A percentile compares a stretch with the other conserved stretches of the same genome.
Evolutionary conservation across 2,113 vertebrate genomes (phyloP).

Genomic region (Chloropsis cyanopogon): DNA sequence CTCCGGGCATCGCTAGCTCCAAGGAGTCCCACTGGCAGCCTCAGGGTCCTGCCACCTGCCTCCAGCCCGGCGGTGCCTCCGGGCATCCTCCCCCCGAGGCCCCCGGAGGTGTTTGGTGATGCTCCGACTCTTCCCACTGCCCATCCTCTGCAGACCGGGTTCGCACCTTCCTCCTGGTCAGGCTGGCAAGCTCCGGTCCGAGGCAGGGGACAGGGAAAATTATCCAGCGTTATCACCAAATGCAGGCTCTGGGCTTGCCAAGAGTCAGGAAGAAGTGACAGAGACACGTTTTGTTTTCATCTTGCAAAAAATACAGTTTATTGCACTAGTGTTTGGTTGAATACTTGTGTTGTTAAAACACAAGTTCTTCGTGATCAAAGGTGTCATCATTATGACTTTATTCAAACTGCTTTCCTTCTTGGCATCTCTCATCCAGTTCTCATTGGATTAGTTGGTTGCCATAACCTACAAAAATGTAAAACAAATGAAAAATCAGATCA

Average conservation of each 20-base stretch:
- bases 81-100: not conserved
- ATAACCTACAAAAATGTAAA: conserved; percentile 49
- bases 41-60: not conserved
- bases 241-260: not conserved
- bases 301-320: not conserved
- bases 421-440: not conserved
- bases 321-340: not conserved
- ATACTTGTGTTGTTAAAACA: not conserved
- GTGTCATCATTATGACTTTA: not conserved
- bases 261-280: not conserved
- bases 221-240: not conserved
- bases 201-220: not conserved
- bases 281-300: not conserved
- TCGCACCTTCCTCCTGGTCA: not conserved
- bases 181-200: not conserved
- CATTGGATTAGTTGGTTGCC: conserved; percentile 16
- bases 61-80: not conserved
- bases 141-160: not conserved
- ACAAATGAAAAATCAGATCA: not conserved
- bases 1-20: not conserved
- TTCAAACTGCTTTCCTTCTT: not conserved
- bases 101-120: accelerated
- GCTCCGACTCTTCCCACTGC: not conserved
- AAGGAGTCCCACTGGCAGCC: accelerated
- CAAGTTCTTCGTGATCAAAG: not conserved